Evolutionary conservation across 53 echinoderm and acorn worm genomes (phyloP).

Genomic region (Echinometra lucunter): DNA sequence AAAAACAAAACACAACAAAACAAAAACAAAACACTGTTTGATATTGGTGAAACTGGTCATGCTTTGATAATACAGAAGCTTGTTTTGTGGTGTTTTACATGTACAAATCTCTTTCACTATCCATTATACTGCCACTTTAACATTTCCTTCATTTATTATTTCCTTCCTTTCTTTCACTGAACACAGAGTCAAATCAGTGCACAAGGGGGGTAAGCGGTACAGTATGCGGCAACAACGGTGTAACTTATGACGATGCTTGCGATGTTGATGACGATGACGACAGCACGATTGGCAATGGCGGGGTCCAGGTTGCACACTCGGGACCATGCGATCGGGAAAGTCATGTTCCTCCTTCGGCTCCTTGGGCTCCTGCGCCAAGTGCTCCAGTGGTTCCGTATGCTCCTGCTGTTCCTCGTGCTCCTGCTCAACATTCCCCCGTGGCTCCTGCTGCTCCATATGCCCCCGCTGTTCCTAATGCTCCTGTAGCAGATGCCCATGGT

Average conservation of each 20-base stretch:
- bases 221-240: conserved; percentile 38
- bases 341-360: not conserved
- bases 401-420: conserved; percentile 18
- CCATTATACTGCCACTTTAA: not conserved
- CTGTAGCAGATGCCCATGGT: not conserved
- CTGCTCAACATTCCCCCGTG: not conserved
- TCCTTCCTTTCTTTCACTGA: too few relatives aligned
- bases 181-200: not conserved
- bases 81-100: too few relatives aligned
- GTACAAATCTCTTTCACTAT: not conserved
- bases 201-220: conserved; percentile 47
- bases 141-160: not conserved
- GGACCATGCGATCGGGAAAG: conserved; percentile 1
- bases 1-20: too few relatives aligned
- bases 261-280: conserved; percentile 58
- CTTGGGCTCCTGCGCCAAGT: not conserved
- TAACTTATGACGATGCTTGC: conserved; percentile 42
- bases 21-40: too few relatives aligned
- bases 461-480: not conserved
- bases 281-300: not conserved
- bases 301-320: conserved; percentile 15
- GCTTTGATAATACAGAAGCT: too few relatives aligned
- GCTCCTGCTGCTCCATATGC: conserved; percentile 26
- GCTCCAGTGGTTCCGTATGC: conserved; percentile 8
- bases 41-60: not conserved